Conservation (phyloP, 92 coral and sea anemone species). For the Parazoanthus atlanticus region DNA sequence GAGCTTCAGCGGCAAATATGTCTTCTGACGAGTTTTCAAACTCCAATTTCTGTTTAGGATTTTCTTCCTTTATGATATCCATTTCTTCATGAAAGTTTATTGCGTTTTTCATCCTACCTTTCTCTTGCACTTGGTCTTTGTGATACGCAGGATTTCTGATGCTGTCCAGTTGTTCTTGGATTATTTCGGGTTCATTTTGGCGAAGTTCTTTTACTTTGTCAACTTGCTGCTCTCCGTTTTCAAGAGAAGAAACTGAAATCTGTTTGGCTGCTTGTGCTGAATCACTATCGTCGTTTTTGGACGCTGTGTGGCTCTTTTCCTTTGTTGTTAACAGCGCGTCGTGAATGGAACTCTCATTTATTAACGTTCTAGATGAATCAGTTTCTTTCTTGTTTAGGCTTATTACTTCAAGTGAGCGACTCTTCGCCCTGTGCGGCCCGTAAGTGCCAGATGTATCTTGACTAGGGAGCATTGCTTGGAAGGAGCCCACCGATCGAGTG, state of each 20-base stretch:
- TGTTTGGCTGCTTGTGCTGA: not conserved
- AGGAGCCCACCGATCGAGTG: slow-evolving; percentile 14
- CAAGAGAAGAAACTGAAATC: not conserved
- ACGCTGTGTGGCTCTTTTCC: not conserved
- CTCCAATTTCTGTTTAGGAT: not conserved
- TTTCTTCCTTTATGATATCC: not conserved
- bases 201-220: not conserved
- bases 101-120: not conserved
- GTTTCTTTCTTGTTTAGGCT: not conserved
- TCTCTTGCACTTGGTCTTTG: not conserved
- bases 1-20: not conserved
- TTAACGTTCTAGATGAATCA: not conserved
- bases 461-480: not conserved
- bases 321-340: not conserved
- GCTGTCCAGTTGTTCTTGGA: not conserved
- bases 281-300: not conserved
- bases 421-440: not conserved
- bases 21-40: not conserved
- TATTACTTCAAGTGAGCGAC: slow-evolving; percentile 39
- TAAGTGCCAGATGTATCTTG: not conserved
- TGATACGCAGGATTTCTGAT: not conserved
- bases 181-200: not conserved
- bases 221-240: not conserved
- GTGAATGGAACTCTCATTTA: not conserved
- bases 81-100: not conserved